Conservation (phyloP, 2,888 invertebrate species). For the Nephrocerus scutellatus region DNA sequence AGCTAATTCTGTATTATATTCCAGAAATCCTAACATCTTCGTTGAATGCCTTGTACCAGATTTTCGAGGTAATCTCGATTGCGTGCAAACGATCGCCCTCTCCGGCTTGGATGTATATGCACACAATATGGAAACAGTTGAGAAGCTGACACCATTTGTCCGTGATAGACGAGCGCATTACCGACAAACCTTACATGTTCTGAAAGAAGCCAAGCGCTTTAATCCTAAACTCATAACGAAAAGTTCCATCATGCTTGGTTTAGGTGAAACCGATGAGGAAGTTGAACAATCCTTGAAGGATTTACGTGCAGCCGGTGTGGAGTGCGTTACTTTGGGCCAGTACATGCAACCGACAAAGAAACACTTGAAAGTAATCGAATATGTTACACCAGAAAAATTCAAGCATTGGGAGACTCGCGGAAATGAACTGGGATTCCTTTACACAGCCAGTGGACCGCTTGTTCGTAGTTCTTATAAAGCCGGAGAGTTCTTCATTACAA, state of each 20-base stretch:
- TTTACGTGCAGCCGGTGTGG: conserved; percentile 73
- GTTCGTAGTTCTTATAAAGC: conserved; percentile 96
- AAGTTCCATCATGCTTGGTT: conserved; percentile 95
- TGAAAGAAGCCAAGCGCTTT: conserved; percentile 72
- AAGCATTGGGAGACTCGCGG: conserved; percentile 79
- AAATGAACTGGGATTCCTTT: conserved; percentile 80
- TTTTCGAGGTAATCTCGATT: conserved; percentile 74
- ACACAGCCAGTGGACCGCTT: conserved; percentile 95
- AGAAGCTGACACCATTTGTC: conserved; percentile 81
- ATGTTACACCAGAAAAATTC: conserved; percentile 93
- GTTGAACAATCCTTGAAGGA: conserved; percentile 82
- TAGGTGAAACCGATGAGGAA: conserved; percentile 85
- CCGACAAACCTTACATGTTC: conserved; percentile 77
- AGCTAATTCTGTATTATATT: conserved; percentile 20
- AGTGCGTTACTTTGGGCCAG: conserved; percentile 94
- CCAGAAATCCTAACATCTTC: conserved; percentile 71
- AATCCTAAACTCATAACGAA: conserved; percentile 86
- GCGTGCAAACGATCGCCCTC: conserved; percentile 66
- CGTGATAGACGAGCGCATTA: conserved; percentile 90
- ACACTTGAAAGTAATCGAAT: conserved; percentile 90
- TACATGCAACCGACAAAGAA: conserved; percentile 99
- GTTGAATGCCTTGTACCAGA: conserved; percentile 97
- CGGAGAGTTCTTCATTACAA: conserved; percentile 88
- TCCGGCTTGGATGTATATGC: conserved; percentile 94
- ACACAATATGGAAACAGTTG: conserved; percentile 97